Conservation (phyloP, 2,888 invertebrate species). For the Cataglyphis albicans region DNA sequence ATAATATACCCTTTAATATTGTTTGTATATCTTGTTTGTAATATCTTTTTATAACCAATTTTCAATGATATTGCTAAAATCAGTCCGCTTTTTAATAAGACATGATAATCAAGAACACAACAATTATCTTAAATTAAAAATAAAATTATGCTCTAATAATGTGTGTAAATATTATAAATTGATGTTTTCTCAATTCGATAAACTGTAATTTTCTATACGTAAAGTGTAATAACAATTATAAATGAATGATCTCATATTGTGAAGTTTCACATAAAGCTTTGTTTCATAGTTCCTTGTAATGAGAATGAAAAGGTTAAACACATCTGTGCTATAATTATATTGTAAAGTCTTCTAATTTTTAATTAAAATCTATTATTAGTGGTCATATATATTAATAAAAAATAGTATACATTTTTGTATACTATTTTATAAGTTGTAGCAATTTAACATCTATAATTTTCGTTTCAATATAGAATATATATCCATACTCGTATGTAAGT, state of each 20-base stretch:
- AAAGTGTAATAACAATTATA: neutral
- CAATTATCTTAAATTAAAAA: slow-evolving; percentile 19
- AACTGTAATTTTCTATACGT: neutral
- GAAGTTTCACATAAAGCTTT: neutral
- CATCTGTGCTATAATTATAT: neutral
- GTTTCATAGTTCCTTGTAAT: neutral
- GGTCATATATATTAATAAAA: slow-evolving; percentile 1
- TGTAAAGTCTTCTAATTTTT: neutral
- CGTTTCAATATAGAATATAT: too few species aligned
- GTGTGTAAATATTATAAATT: neutral
- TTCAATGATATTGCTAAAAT: neutral
- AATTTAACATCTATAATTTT: neutral
- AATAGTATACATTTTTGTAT: neutral
- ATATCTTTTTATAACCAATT: slow-evolving; percentile 3
- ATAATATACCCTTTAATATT: neutral
- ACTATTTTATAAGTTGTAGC: neutral
- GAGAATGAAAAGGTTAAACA: neutral
- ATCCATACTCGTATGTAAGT: too few species aligned
- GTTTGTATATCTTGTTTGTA: neutral
- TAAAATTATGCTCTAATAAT: slow-evolving; percentile 1
- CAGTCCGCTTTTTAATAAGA: neutral
- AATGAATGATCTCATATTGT: slow-evolving; percentile 13
- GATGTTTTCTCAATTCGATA: neutral
- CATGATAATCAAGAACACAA: neutral
- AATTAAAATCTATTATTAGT: neutral